phyloP scores from a whole-genome alignment of 2,113 vertebrate species.

The Erpornis zantholeuca region DNA sequence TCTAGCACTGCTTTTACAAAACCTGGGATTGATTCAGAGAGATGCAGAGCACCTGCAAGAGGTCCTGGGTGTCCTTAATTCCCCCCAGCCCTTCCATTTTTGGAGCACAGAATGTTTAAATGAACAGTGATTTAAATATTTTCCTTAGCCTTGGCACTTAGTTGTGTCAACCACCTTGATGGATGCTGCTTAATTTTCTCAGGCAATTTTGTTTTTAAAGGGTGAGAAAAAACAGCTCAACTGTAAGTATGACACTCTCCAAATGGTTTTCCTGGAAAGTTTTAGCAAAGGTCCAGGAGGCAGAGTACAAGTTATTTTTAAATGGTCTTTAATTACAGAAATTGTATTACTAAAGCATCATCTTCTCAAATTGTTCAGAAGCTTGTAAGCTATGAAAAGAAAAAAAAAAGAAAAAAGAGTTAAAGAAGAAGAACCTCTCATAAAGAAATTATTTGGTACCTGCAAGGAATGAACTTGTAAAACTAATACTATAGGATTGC shows the following conservation, averaged over 20 bases:
- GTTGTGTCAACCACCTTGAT: background rate
- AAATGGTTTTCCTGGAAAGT: background rate
- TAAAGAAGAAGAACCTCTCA: background rate
- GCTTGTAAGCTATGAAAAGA: background rate
- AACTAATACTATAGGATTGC: background rate
- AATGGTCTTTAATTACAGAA: background rate
- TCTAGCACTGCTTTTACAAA: slow-evolving; percentile 16
- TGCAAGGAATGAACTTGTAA: slow-evolving; percentile 27
- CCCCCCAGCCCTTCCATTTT: background rate
- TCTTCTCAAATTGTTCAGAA: background rate
- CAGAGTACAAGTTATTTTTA: background rate
- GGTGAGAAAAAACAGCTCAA: background rate
- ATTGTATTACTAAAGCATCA: background rate
- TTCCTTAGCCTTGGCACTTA: background rate
- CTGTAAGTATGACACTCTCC: background rate
- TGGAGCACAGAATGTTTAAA: background rate
- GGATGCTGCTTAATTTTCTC: background rate
- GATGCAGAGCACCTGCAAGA: background rate
- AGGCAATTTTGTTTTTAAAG: background rate
- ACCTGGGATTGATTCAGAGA: background rate
- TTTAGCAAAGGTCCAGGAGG: background rate
- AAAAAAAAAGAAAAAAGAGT: background rate
- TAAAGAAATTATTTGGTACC: slow-evolving; percentile 30
- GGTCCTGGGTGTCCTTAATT: background rate
- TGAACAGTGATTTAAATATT: background rate